phyloP scores from a whole-genome alignment of 2,797 vertebrate genomes.

The Streptopelia turtur region DNA sequence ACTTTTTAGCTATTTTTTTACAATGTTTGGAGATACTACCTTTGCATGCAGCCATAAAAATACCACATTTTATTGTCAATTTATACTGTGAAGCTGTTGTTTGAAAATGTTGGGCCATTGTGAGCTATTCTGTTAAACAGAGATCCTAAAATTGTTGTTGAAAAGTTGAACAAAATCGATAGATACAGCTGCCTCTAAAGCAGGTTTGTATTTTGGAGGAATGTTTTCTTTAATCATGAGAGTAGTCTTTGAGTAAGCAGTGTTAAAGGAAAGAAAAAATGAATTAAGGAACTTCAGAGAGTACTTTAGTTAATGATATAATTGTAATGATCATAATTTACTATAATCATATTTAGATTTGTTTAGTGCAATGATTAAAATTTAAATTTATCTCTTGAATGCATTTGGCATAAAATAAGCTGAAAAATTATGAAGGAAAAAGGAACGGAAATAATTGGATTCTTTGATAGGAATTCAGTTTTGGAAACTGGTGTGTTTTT shows the following conservation, averaged over 20 bases:
- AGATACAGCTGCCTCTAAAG: neutral
- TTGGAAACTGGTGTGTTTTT: neutral
- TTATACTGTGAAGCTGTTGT: neutral
- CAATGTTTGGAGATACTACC: neutral
- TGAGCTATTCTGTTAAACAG: neutral
- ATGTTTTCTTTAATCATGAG: neutral
- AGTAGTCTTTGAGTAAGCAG: neutral
- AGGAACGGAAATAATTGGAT: neutral
- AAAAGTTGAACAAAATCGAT: neutral
- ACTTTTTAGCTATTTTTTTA: neutral
- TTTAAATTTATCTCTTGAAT: neutral
- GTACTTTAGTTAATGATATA: slow-evolving; percentile 1
- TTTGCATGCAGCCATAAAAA: neutral
- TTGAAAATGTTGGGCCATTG: neutral
- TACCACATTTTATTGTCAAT: neutral
- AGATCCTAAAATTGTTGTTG: neutral
- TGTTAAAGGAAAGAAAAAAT: neutral
- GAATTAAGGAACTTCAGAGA: neutral
- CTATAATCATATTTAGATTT: neutral
- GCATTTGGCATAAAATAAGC: neutral
- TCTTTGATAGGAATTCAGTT: neutral
- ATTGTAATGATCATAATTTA: neutral
- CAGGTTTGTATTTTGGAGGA: neutral
- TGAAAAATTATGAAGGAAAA: neutral
- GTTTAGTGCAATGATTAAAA: neutral